phyloP scores from a whole-genome alignment of 1,140 invertebrate genomes.

The Leucophenga varia region DNA sequence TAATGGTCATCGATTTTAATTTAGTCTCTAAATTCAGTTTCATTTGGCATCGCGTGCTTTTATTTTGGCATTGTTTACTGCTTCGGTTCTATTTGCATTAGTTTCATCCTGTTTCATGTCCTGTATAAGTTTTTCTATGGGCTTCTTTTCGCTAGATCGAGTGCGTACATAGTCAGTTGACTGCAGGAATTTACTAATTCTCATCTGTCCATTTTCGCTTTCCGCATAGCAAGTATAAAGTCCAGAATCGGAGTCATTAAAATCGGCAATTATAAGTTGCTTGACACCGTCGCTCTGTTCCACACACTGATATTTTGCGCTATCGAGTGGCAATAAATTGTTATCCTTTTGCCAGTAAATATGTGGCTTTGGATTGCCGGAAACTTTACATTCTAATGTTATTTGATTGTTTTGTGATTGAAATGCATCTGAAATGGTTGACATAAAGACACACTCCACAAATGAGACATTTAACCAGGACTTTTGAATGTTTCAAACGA shows the following conservation, averaged over 20 bases:
- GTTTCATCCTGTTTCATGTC: slow-evolving; percentile 18
- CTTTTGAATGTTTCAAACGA: neutral
- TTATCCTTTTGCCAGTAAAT: slow-evolving; percentile 85
- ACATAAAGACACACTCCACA: slow-evolving; percentile 24
- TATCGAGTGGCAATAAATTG: slow-evolving; percentile 57
- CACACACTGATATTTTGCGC: slow-evolving; percentile 58
- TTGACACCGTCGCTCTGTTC: slow-evolving; percentile 35
- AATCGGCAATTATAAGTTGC: slow-evolving; percentile 39
- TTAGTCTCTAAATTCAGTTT: slow-evolving; percentile 37
- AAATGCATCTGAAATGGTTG: slow-evolving; percentile 44
- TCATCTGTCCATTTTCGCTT: slow-evolving; percentile 51
- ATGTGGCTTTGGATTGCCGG: slow-evolving; percentile 45
- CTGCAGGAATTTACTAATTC: slow-evolving; percentile 51
- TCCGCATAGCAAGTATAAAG: slow-evolving; percentile 51
- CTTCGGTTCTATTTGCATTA: neutral
- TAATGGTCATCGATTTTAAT: slow-evolving; percentile 48
- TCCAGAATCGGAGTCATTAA: slow-evolving; percentile 33
- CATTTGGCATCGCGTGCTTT: slow-evolving; percentile 37
- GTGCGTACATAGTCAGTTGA: slow-evolving; percentile 39
- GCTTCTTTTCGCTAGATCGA: slow-evolving; percentile 26
- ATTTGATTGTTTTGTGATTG: slow-evolving; percentile 42
- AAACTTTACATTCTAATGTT: slow-evolving; percentile 48
- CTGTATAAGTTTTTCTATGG: slow-evolving; percentile 22
- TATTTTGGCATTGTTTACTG: slow-evolving; percentile 22
- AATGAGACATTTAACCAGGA: slow-evolving; percentile 24